These are phyloP conservation scores for Pyrrhosoma nymphula DNA, from an alignment of 2,888 invertebrate genomes.

Conservation along the genomic window DNA sequence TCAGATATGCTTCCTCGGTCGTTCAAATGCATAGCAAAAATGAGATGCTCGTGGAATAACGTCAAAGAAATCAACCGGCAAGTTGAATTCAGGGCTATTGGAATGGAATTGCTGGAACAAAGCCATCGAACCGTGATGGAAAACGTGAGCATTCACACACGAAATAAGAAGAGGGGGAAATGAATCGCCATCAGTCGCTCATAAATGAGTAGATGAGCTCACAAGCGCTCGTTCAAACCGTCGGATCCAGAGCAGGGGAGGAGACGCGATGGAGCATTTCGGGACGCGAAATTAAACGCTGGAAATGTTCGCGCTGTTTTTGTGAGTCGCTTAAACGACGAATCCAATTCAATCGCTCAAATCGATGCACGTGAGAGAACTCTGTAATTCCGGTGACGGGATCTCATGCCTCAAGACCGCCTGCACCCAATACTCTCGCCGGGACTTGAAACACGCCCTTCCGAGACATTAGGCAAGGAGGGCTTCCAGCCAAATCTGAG, in stretches of 20 bases:
- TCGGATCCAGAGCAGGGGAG: neutral
- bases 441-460: too few species aligned
- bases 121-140: neutral
- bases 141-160: neutral
- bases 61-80: neutral
- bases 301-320: neutral
- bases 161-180: neutral
- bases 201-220: slow-evolving; percentile 1
- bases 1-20: too few species aligned
- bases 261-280: neutral
- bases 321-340: neutral
- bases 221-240: neutral
- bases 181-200: neutral
- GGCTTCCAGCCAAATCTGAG: too few species aligned
- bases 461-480: too few species aligned
- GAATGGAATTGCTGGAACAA: neutral
- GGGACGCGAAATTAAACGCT: neutral
- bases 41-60: neutral
- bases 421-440: too few species aligned
- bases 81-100: neutral
- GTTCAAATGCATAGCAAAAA: neutral
- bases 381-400: neutral
- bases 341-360: neutral
- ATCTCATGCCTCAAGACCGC: neutral
- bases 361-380: neutral